Evolutionary conservation across 2,797 vertebrate genomes (phyloP), one percentile per base, ranked within the genome.

Genomic region (Sebastes paucispinis): DNA sequence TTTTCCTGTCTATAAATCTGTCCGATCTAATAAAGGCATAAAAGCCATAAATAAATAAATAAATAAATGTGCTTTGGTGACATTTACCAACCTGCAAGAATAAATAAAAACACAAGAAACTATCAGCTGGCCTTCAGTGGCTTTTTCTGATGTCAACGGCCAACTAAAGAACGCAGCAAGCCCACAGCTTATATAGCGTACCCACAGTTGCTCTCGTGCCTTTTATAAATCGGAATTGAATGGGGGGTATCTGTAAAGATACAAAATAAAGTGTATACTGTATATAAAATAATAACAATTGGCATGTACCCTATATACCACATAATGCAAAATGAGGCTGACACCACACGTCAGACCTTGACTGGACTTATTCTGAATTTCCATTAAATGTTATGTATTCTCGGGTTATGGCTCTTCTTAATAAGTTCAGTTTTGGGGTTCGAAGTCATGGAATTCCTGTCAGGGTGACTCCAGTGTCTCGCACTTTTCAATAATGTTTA

Each of bases 381-480:
- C 69, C 67, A 73, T 85, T 36, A 81, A 27, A 50, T 59, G 14
- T 69, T 68, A 62, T 63, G 65, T 50, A 67, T 85, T 77, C 66
- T 58, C 24, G 29, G 34, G 10, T 16, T 66, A 24, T 59, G 11
- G 58, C 66, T 60, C 50, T 32, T 57, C 10, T 8, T 52, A 43
- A 73, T 74, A 43, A 79, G 79, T 66, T 77, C 27, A 31, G 25
- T 63, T 83, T 68, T 29, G 43, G 27, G 60, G 57, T 75, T 75
- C 80, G 29, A 78, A 81, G 81, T 69, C 69, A 81, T 9, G 20
- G 36, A 63, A 25, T 11, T 24, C 3, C 55, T 70, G 57, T 72
- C 79, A 90, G 88, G 87, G 87, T 87, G 87, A 88, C 68, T 59
- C 29, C 29, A 52, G 54, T 74, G 16, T 73, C 50, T 77, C 79